A percentile compares a stretch with the other conserved stretches of the same genome.
phyloP scores from a whole-genome alignment of 2,113 vertebrate genomes.

The Hypocryptadius cinnamomeus region DNA sequence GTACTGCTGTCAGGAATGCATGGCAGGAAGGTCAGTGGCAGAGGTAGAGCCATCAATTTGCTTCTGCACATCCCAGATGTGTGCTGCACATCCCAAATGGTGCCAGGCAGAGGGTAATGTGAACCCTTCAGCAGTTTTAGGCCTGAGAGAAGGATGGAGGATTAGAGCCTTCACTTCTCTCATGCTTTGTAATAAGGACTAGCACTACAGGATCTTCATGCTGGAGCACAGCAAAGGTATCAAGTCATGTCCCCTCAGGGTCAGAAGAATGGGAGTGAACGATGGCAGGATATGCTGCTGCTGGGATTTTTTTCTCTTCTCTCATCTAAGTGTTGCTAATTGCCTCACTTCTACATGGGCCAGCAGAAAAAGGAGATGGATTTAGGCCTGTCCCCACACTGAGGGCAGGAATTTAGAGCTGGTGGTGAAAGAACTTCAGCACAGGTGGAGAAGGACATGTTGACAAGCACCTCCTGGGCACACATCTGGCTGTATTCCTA shows the following conservation, averaged over 20 bases:
- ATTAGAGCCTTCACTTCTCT: not conserved
- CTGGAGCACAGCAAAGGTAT: not conserved
- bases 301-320: not conserved
- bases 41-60: not conserved
- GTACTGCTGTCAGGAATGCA: not conserved
- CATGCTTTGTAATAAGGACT: not conserved
- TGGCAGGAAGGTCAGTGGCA: not conserved
- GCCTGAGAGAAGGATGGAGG: not conserved
- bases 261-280: not conserved
- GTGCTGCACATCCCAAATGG: not conserved
- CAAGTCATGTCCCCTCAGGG: not conserved
- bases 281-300: not conserved
- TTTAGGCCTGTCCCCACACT: not conserved
- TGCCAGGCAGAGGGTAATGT: not conserved
- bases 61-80: not conserved
- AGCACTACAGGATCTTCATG: not conserved
- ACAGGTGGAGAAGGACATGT: not conserved
- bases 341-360: not conserved
- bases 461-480: not conserved
- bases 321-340: not conserved
- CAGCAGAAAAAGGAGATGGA: not conserved
- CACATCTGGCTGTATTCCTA: not conserved
- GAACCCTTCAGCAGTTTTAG: not conserved
- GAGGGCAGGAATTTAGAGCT: not conserved
- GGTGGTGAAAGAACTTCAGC: not conserved